phyloP scores from a whole-genome alignment of 1,140 invertebrate genomes.

The Periplaneta americana region DNA sequence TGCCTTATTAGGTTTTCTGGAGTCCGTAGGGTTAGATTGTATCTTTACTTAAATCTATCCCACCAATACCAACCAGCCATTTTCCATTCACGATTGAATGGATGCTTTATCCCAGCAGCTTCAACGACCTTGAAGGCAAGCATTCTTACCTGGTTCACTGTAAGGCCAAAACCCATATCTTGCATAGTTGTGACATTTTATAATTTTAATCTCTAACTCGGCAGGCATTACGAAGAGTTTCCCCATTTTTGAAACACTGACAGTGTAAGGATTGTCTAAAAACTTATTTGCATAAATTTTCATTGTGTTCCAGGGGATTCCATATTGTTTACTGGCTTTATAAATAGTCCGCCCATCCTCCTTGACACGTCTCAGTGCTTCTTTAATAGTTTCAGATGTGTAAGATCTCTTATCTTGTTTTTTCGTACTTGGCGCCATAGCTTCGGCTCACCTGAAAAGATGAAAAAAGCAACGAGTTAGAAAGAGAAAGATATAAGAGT shows the following conservation, averaged over 20 bases:
- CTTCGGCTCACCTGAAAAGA: too few species aligned
- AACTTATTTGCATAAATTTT: not conserved
- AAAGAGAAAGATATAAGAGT: too few species aligned
- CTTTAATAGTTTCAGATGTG: not conserved
- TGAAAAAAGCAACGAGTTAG: too few species aligned
- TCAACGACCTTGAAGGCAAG: not conserved
- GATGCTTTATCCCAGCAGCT: not conserved
- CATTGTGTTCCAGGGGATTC: not conserved
- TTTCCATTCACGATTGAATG: not conserved
- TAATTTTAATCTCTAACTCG: not conserved
- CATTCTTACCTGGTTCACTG: not conserved
- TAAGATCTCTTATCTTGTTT: not conserved
- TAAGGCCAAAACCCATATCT: not conserved
- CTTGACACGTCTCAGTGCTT: not conserved
- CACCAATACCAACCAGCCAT: slow-evolving; percentile 1
- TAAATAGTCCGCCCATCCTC: not conserved
- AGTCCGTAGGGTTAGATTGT: not conserved
- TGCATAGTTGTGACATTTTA: not conserved
- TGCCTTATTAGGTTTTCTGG: not conserved
- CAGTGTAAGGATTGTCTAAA: not conserved
- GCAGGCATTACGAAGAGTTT: not conserved
- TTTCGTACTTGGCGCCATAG: not conserved
- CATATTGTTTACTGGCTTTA: not conserved
- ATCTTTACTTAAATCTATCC: not conserved
- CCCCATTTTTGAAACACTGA: not conserved